Conservation (phyloP, 2,888 invertebrate species). For the Himalopsyche anomala region DNA sequence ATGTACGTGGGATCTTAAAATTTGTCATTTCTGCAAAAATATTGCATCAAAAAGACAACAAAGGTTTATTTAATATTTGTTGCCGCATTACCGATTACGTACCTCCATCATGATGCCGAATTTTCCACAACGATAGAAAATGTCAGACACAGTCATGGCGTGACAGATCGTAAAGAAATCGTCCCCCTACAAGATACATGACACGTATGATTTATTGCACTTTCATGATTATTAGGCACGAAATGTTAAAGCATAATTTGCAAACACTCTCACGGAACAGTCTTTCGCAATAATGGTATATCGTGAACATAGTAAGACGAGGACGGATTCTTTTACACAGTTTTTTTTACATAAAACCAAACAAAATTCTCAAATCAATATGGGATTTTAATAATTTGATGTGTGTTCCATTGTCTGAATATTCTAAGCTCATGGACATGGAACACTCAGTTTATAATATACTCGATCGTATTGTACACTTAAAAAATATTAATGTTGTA, state of each 20-base stretch:
- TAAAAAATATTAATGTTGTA: no score
- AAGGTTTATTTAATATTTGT: no score
- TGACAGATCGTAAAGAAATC: constrained; percentile 21
- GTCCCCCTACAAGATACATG: constrained; percentile 13
- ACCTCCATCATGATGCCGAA: neutral
- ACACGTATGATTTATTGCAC: constrained; percentile 19
- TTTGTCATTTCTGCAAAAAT: no score
- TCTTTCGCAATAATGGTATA: constrained; percentile 6
- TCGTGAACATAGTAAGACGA: neutral
- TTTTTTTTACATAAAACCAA: neutral
- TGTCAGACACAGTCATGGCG: neutral
- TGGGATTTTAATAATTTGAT: no score
- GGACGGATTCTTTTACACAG: neutral
- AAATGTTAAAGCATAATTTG: neutral
- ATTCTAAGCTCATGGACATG: no score
- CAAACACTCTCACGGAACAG: neutral
- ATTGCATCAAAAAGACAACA: no score
- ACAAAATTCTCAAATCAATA: no score
- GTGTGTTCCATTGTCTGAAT: no score
- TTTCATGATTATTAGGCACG: constrained; percentile 34
- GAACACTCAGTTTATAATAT: no score
- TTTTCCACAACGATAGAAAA: neutral
- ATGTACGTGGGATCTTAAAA: no score
- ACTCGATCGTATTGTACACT: no score
- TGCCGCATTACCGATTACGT: neutral